These are phyloP conservation scores for Pseudochaenichthys georgianus DNA, from an alignment of 2,797 vertebrate species.

Conservation along the genomic window DNA sequence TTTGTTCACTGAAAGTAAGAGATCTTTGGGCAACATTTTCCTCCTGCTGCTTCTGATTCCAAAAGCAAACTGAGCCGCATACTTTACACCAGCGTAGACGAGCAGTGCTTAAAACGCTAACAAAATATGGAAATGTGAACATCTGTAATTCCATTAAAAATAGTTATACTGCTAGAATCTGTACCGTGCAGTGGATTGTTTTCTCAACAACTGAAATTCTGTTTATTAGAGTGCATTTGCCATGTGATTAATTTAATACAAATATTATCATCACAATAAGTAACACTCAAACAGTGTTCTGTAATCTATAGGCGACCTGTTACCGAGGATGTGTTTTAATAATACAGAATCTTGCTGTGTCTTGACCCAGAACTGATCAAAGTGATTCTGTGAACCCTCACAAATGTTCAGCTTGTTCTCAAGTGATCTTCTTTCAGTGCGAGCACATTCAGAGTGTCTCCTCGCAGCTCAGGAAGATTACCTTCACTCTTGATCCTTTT, in stretches of 20 bases:
- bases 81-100: background rate
- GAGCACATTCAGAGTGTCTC: conserved; percentile 19
- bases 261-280: background rate
- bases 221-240: background rate
- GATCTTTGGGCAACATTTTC: no score
- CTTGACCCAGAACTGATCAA: background rate
- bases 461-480: background rate
- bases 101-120: background rate
- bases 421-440: conserved; percentile 32
- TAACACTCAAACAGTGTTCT: background rate
- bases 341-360: conserved; percentile 15
- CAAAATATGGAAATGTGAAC: background rate
- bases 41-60: no score
- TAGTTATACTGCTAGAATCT: background rate
- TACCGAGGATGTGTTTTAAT: conserved; percentile 13
- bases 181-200: no score
- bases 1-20: no score
- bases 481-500: conserved; percentile 20
- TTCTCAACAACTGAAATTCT: no score
- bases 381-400: conserved; percentile 20
- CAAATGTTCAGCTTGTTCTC: conserved; percentile 38
- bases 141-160: background rate
- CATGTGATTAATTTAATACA: background rate
- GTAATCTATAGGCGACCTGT: conserved; percentile 12
- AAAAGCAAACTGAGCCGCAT: background rate